These are phyloP conservation scores for Campodea augens DNA, from an alignment of 1,140 invertebrate species.

Conservation along the genomic window DNA sequence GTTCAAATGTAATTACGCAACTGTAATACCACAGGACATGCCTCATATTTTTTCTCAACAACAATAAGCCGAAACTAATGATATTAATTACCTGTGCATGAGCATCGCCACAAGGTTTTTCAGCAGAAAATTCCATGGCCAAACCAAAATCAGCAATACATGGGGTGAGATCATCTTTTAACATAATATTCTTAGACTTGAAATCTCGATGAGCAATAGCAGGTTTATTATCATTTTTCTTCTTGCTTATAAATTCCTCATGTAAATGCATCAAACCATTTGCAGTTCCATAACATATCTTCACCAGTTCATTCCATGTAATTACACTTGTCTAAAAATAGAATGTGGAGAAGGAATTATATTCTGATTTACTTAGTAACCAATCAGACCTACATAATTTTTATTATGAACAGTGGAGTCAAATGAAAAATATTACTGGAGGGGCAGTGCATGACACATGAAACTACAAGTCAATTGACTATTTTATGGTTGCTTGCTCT, in stretches of 20 bases:
- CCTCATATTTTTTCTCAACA: conserved; percentile 3
- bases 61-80: background rate
- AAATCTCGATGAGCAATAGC: conserved; percentile 93
- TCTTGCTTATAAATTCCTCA: conserved; percentile 58
- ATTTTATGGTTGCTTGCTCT: too few species aligned
- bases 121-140: conserved; percentile 79
- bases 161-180: conserved; percentile 78
- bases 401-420: too few species aligned
- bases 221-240: conserved; percentile 59
- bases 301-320: too few species aligned
- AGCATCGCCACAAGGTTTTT: conserved; percentile 63
- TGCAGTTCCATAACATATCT: too few species aligned
- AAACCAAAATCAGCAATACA: conserved; percentile 97
- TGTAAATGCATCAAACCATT: conserved; percentile 81
- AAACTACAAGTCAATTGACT: too few species aligned
- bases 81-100: conserved; percentile 76
- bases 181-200: conserved; percentile 93
- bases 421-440: too few species aligned
- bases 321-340: too few species aligned
- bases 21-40: conserved; percentile 3
- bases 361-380: too few species aligned
- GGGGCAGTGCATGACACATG: too few species aligned
- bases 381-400: too few species aligned
- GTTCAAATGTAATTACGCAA: too few species aligned
- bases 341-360: too few species aligned